These are phyloP conservation scores for Echeneis naucrates DNA, from an alignment of 2,797 vertebrate genomes.

Conservation along the genomic window DNA sequence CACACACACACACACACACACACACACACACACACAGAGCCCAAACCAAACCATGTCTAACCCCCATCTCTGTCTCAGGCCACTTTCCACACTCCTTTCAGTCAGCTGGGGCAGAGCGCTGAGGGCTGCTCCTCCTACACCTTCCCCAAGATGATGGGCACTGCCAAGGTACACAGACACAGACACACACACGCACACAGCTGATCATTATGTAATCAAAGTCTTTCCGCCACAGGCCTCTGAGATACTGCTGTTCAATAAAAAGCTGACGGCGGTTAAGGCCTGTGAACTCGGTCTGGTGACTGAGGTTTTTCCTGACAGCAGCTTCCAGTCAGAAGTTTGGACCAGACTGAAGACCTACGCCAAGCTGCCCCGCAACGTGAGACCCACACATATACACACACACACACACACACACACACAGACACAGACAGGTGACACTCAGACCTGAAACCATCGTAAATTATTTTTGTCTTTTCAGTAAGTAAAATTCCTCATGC, in stretches of 20 bases:
- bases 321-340: conserved; percentile 90
- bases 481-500: not conserved
- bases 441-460: too few relatives aligned
- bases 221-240: conserved; percentile 79
- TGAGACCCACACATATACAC: too few relatives aligned
- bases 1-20: not conserved
- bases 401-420: conserved; percentile 15
- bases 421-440: conserved; percentile 12
- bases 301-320: conserved; percentile 90
- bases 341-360: conserved; percentile 87
- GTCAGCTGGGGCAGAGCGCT: conserved; percentile 89
- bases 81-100: conserved; percentile 93
- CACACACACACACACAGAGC: not conserved
- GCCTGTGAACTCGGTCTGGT: conserved; percentile 90
- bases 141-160: conserved; percentile 94
- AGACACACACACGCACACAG: not conserved
- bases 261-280: conserved; percentile 89
- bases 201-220: too few relatives aligned
- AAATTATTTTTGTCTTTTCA: not conserved
- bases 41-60: too few relatives aligned
- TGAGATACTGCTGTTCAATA: conserved; percentile 93
- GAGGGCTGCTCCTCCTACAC: conserved; percentile 95
- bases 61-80: conserved; percentile 82
- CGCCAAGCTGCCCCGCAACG: conserved; percentile 87
- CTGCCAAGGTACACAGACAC: conserved; percentile 82